These are phyloP conservation scores for Nerophis ophidion DNA, from an alignment of 2,113 vertebrate species.

Conservation along the genomic window DNA sequence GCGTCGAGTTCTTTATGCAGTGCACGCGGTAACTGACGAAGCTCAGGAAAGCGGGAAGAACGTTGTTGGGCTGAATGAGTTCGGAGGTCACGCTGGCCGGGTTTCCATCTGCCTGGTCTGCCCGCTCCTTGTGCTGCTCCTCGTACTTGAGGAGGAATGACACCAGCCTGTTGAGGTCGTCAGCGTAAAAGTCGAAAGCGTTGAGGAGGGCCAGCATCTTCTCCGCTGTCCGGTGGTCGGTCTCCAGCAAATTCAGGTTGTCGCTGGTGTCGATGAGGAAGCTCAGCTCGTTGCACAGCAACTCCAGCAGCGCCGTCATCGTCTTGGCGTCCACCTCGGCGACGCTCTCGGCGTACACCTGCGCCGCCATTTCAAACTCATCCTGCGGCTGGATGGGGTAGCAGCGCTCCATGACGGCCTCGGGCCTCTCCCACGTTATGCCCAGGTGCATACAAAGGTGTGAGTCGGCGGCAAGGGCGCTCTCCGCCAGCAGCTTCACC, in stretches of 20 bases:
- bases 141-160: slow-evolving; percentile 7
- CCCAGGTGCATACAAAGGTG: slow-evolving; percentile 6
- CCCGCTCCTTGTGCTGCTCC: slow-evolving; percentile 5
- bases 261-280: slow-evolving; percentile 6
- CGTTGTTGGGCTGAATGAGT: slow-evolving; percentile 1
- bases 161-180: slow-evolving; percentile 8
- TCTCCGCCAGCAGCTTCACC: slow-evolving; percentile 8
- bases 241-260: neutral
- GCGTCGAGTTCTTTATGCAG: neutral
- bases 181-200: slow-evolving; percentile 1
- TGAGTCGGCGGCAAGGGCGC: slow-evolving; percentile 1
- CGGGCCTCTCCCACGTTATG: neutral
- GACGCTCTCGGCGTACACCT: slow-evolving; percentile 5
- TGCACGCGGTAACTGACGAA: slow-evolving; percentile 9
- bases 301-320: slow-evolving; percentile 1
- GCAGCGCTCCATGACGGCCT: neutral
- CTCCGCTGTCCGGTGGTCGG: neutral
- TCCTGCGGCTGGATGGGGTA: slow-evolving; percentile 10
- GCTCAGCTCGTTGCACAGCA: neutral
- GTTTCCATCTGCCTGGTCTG: neutral
- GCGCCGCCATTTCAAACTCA: slow-evolving; percentile 1
- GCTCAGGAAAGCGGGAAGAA: neutral
- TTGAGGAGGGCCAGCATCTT: slow-evolving; percentile 4
- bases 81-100: neutral
- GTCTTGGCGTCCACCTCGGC: slow-evolving; percentile 1